Evolutionary conservation across 2,888 invertebrate genomes (phyloP).

Genomic region (Apoda limacodes): DNA sequence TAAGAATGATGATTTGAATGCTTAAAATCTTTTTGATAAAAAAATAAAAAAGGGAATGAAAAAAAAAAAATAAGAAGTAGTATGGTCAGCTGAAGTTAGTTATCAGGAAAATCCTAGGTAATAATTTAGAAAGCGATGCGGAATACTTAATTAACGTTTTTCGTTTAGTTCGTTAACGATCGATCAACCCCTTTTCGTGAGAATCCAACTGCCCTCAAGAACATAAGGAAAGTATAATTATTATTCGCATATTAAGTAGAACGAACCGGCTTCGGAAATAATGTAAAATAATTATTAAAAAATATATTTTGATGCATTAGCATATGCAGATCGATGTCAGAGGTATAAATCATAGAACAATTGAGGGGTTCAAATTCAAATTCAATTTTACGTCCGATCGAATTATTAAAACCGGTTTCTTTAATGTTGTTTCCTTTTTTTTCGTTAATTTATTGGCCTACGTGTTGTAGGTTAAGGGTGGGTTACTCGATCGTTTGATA

Average conservation of each 20-base stretch:
- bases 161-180: no score
- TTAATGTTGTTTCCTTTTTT: conserved; percentile 31
- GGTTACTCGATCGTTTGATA: conserved; percentile 32
- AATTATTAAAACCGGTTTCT: conserved; percentile 41
- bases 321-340: conserved; percentile 56
- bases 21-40: no score
- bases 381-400: conserved; percentile 24
- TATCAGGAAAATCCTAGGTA: no score
- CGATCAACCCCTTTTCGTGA: conserved; percentile 59
- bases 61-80: no score
- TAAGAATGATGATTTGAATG: no score
- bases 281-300: conserved; percentile 34
- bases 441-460: conserved; percentile 61
- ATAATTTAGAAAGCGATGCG: no score
- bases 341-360: conserved; percentile 66
- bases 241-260: conserved; percentile 64
- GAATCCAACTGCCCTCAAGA: conserved; percentile 40
- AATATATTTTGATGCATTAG: no score
- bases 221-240: conserved; percentile 58
- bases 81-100: no score
- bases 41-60: no score
- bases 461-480: conserved; percentile 31
- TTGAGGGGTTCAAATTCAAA: conserved; percentile 31
- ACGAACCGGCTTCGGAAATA: conserved; percentile 28
- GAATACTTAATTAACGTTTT: no score